These are phyloP conservation scores for Drosophila paranaensis DNA, from an alignment of 2,888 invertebrate genomes.

Conservation along the genomic window DNA sequence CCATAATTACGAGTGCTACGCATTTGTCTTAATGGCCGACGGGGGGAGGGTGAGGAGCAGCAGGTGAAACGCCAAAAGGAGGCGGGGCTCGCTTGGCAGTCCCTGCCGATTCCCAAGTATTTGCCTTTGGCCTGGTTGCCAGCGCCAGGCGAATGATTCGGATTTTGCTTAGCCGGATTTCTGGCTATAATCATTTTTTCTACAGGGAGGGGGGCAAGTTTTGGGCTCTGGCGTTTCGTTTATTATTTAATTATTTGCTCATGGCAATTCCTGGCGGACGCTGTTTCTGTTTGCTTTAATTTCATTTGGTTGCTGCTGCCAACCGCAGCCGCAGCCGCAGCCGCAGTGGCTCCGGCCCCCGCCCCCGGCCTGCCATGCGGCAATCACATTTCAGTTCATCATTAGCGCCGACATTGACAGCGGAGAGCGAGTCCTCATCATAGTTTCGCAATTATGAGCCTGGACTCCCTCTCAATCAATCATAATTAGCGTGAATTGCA, in stretches of 20 bases:
- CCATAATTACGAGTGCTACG: slow-evolving; percentile 73
- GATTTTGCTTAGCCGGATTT: slow-evolving; percentile 32
- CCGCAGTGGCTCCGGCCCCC: slow-evolving; percentile 7
- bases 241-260: slow-evolving; percentile 77
- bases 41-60: not conserved
- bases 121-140: slow-evolving; percentile 51
- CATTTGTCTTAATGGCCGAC: slow-evolving; percentile 45
- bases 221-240: slow-evolving; percentile 59
- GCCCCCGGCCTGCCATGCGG: slow-evolving; percentile 17
- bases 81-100: slow-evolving; percentile 21
- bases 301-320: slow-evolving; percentile 70
- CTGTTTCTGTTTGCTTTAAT: slow-evolving; percentile 64
- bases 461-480: slow-evolving; percentile 61
- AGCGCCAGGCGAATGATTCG: slow-evolving; percentile 53
- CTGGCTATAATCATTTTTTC: slow-evolving; percentile 5
- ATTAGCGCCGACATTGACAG: slow-evolving; percentile 77
- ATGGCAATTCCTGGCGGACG: slow-evolving; percentile 66
- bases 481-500: slow-evolving; percentile 80
- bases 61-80: slow-evolving; percentile 46
- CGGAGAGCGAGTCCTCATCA: slow-evolving; percentile 50
- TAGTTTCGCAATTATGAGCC: slow-evolving; percentile 74
- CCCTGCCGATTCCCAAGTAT: slow-evolving; percentile 35
- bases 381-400: slow-evolving; percentile 77
- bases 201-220: slow-evolving; percentile 9
- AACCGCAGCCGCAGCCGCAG: slow-evolving; percentile 54